phyloP scores from a whole-genome alignment of 1,140 invertebrate genomes.

The Sinonovacula constricta region DNA sequence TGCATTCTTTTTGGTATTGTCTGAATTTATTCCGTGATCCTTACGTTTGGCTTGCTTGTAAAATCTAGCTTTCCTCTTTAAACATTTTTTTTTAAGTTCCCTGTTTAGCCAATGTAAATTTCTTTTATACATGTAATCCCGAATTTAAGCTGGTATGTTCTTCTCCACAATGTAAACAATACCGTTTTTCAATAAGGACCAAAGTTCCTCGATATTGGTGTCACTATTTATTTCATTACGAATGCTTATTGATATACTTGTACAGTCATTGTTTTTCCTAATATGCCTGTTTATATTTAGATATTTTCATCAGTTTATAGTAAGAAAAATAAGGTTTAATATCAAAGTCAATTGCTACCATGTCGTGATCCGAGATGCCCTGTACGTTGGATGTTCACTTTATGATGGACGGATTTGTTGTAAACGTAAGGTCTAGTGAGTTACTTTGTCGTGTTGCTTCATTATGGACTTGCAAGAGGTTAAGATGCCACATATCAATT shows the following conservation, averaged over 20 bases:
- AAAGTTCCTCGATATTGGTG: slow-evolving; percentile 28
- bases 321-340: slow-evolving; percentile 25
- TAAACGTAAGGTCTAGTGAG: slow-evolving; percentile 4
- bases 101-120: slow-evolving; percentile 36
- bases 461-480: slow-evolving; percentile 10
- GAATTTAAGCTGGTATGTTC: slow-evolving; percentile 14
- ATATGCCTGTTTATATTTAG: slow-evolving; percentile 22
- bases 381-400: slow-evolving; percentile 41
- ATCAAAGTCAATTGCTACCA: slow-evolving; percentile 31
- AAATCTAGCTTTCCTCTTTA: slow-evolving; percentile 19
- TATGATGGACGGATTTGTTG: slow-evolving; percentile 18
- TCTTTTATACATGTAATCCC: neutral
- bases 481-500: neutral
- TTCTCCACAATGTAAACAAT: neutral
- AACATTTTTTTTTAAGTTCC: slow-evolving; percentile 20
- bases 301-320: slow-evolving; percentile 26
- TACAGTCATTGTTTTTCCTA: slow-evolving; percentile 24
- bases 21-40: slow-evolving; percentile 7
- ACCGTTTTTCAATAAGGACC: slow-evolving; percentile 37
- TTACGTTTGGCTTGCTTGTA: slow-evolving; percentile 31
- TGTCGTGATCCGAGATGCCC: slow-evolving; percentile 29
- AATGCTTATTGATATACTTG: slow-evolving; percentile 1
- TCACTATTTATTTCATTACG: slow-evolving; percentile 5
- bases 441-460: slow-evolving; percentile 34
- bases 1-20: slow-evolving; percentile 40